Base-by-base conservation (phyloP, 1,140 invertebrate genomes). In the Acromyrmex heyeri region DNA sequence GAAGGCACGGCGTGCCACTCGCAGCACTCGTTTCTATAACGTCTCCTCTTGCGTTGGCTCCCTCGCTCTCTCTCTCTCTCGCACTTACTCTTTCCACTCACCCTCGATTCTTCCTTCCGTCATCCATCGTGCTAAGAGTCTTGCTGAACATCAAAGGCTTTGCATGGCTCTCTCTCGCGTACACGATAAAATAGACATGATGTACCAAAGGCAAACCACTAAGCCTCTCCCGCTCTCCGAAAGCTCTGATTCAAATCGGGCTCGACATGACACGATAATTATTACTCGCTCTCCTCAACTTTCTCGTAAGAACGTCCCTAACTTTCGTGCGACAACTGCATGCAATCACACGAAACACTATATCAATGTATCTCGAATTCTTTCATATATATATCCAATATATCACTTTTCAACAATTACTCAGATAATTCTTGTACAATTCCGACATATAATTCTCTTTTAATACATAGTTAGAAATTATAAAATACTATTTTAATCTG, bases 111-210 rank as follows among this genome's bases (percentile, higher is more conserved):
- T 75, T 76, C 44, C 34, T 76, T 72, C 75, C 82, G 62, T 86
- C 87, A 76, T 81, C 73, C 88, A 70, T 86, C 92, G 87, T 55
- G 91, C 78, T 91, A 91, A 93, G 91, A 93, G 92, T 93, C 89
- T 91, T 85, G 86, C 73, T 72, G 72, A 90, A 93, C 91, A 93
- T 94, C 93, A 93, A 94, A 94, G 91, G 70, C 76, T 70, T 67
- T 75, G 57, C 86, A 34, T 76, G n/a, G 48, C 81, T 79, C 86
- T 69, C 77, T 86, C 70, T 50, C 27, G 69, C 76, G 38, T 65
- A 62, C 21, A 61, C 50, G 65, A 90, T 88, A 88, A 90, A 87
- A 90, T 73, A 90, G 89, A 85, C 75, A 79, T 81, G 88, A 90
- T 83, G 76, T 77, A 88, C 59, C 82, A 86, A 90, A 90, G 88